These are phyloP conservation scores for Neogobius melanostomus DNA, from an alignment of 2,113 vertebrate genomes.

Conservation along the genomic window DNA sequence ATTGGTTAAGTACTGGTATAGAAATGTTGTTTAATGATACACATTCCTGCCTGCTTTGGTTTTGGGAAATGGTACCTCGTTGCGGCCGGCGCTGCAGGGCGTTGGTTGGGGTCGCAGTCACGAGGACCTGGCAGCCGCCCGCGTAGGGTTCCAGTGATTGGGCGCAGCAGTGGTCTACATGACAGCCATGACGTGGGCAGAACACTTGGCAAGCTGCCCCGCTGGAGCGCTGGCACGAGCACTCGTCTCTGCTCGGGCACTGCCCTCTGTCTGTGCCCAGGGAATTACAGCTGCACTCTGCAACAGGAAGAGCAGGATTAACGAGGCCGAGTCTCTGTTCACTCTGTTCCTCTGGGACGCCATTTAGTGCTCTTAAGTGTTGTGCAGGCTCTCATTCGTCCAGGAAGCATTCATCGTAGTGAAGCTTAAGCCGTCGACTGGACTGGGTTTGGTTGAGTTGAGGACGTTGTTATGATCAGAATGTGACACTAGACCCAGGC, in stretches of 20 bases:
- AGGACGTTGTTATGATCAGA: no score
- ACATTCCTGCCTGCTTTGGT: no score
- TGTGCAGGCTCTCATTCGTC: no score
- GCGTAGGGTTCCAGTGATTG: slow-evolving; percentile 92
- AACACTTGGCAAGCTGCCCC: slow-evolving; percentile 94
- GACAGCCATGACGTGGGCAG: slow-evolving; percentile 84
- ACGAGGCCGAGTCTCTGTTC: no score
- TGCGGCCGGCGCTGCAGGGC: slow-evolving; percentile 84
- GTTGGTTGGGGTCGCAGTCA: slow-evolving; percentile 83
- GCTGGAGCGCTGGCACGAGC: slow-evolving; percentile 81
- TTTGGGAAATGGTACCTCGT: slow-evolving; percentile 92
- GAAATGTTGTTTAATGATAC: no score
- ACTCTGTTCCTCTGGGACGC: no score
- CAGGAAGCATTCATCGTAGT: no score
- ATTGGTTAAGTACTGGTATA: no score
- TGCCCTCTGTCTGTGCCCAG: slow-evolving; percentile 85
- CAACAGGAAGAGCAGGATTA: background rate
- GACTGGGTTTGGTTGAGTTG: no score
- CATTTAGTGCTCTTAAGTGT: no score
- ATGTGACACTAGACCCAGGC: no score
- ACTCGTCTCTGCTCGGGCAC: slow-evolving; percentile 81
- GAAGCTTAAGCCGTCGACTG: no score
- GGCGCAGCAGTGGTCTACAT: slow-evolving; percentile 90
- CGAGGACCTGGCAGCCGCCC: slow-evolving; percentile 86
- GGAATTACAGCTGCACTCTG: slow-evolving; percentile 91